Evolutionary conservation across 1,140 invertebrate species (phyloP), one percentile per base, ranked within the genome.

Genomic region (Drosophila subpulchrella): DNA sequence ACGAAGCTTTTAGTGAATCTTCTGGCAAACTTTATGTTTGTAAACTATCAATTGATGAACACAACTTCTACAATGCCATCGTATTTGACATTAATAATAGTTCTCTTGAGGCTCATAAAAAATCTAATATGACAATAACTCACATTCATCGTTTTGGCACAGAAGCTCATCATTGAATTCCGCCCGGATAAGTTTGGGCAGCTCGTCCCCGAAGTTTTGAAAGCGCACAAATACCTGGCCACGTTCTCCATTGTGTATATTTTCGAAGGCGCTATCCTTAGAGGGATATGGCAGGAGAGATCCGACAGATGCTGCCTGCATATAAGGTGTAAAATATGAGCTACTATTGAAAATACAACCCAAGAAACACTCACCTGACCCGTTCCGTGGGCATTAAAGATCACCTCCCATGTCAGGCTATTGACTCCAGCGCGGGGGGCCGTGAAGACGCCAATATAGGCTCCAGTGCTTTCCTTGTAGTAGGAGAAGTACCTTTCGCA

Each of bases 211-310:
- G 30, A 65, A 63, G 32, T 72, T 38, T 13, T 65, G 27, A 6
- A 88, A 88, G 6, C 50, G 17, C 10, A 88, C 63, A 32, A 32
- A 80, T 11, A 56, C 53, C 42, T 89, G 36, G 3, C 41, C 80
- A 11, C 46, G 60, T 1, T 70, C 62, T 3, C 84, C 84, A 10
- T 65, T 51, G n/a, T 54, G 76, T 54, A 89, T 80, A 5, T 57
- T 44, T 3, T 47, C 53, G 1, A 80, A 46, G 1, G 67, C 80
- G 7, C n/a, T 39, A 2, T 56, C 32, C 27, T 74, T 67, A 1
- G 58, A n/a, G 17, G 83, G 83, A 75, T 80, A 88, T 0, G 76
- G 60, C 6, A 6, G 11, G 20, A 88, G 15, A 3, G 24, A 46
- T n/a, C 84, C 53, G 1, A 89, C 57, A 46, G 56, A 74, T 39